phyloP scores from a whole-genome alignment of 2,888 invertebrate genomes.

The Dynastes hyllus region DNA sequence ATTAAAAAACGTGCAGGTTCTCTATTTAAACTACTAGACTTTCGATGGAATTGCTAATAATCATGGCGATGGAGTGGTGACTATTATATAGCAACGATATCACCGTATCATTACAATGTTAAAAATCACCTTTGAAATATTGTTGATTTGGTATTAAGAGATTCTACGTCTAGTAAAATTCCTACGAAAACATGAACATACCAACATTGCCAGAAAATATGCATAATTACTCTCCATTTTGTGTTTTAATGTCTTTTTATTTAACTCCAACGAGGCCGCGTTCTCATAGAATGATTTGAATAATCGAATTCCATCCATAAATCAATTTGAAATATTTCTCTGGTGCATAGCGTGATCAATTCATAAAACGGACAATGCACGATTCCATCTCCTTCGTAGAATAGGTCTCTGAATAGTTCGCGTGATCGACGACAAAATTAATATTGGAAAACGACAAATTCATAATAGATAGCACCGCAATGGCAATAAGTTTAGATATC shows the following conservation, averaged over 20 bases:
- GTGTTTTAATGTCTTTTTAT: background rate
- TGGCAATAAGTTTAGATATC: too few relatives aligned
- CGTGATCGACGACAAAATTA: conserved; percentile 4
- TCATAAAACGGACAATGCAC: background rate
- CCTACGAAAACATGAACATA: background rate
- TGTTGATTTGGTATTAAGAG: too few relatives aligned
- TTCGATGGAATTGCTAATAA: too few relatives aligned
- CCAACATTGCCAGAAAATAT: background rate
- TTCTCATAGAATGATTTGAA: background rate
- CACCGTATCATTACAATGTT: too few relatives aligned
- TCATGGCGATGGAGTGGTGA: too few relatives aligned
- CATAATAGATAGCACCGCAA: background rate
- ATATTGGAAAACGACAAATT: background rate
- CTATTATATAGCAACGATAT: too few relatives aligned
- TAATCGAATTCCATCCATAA: conserved; percentile 5
- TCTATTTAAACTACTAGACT: too few relatives aligned
- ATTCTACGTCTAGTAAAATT: background rate
- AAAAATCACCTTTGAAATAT: too few relatives aligned
- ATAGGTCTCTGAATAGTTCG: background rate
- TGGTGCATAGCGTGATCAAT: conserved; percentile 3
- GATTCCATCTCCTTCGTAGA: background rate
- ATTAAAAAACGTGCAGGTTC: too few relatives aligned
- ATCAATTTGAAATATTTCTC: conserved; percentile 1
- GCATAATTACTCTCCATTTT: background rate
- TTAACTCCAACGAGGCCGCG: background rate